Conservation (phyloP, 2,888 invertebrate genomes). For the Ariolimax columbianus region DNA sequence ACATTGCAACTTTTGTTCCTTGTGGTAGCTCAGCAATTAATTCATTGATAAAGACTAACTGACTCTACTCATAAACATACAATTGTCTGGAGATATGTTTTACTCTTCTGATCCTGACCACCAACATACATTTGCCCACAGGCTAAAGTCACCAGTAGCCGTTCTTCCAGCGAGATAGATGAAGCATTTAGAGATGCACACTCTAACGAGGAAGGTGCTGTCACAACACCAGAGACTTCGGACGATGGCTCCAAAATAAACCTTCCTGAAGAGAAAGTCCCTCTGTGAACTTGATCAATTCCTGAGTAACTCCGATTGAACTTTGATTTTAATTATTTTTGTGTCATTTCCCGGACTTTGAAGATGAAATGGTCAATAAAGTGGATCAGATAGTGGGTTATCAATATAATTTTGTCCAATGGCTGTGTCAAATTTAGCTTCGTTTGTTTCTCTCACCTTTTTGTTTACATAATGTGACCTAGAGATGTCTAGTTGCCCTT, state of each 20-base stretch:
- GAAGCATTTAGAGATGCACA: conserved; percentile 58
- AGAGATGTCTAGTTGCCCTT: background rate
- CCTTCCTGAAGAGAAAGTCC: conserved; percentile 67
- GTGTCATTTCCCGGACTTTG: background rate
- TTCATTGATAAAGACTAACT: no score
- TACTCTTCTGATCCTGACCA: background rate
- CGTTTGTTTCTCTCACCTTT: no score
- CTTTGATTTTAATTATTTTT: no score
- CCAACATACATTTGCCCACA: conserved; percentile 49
- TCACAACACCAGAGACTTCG: conserved; percentile 52
- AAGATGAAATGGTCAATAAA: background rate
- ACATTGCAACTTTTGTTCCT: no score
- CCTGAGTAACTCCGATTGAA: background rate
- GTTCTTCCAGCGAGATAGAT: conserved; percentile 72
- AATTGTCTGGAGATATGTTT: no score
- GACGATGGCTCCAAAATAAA: conserved; percentile 50
- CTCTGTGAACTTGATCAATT: conserved; percentile 53
- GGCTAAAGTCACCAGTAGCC: conserved; percentile 75
- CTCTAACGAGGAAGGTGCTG: conserved; percentile 41
- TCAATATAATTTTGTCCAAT: background rate
- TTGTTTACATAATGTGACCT: background rate
- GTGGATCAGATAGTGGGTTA: background rate
- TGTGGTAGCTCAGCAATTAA: no score
- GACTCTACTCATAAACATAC: no score
- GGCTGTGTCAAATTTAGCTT: background rate